A percentile compares a stretch with the other conserved stretches of the same genome.
These are phyloP conservation scores for Chaetops frenatus DNA, from an alignment of 2,113 vertebrate species.

Conservation along the genomic window DNA sequence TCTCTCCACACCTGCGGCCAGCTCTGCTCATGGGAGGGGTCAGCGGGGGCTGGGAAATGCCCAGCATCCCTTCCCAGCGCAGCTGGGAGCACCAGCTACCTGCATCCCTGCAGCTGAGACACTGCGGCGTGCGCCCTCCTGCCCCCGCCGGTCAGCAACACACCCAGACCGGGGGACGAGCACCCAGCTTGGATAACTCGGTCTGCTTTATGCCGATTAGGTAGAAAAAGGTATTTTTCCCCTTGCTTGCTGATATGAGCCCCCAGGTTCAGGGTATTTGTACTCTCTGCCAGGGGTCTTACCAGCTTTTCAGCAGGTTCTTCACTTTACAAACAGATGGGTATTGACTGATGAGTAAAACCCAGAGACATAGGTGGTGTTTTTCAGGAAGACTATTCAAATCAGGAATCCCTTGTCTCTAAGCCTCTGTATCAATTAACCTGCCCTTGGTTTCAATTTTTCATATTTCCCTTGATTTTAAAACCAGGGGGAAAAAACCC, in stretches of 20 bases:
- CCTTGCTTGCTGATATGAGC: not conserved
- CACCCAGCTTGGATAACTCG: not conserved
- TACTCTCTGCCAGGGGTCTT: not conserved
- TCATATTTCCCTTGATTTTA: not conserved
- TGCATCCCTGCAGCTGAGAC: rapidly evolving
- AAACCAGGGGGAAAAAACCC: not conserved
- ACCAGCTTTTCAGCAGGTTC: not conserved
- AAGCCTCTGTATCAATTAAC: not conserved
- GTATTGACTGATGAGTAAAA: constrained; percentile 3
- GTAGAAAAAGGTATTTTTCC: not conserved
- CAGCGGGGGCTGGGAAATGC: rapidly evolving
- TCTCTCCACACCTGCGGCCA: rapidly evolving
- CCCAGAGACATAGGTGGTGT: not conserved
- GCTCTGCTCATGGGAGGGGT: not conserved
- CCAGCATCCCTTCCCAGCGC: not conserved
- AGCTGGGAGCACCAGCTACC: not conserved
- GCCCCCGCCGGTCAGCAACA: not conserved
- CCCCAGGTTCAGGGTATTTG: not conserved
- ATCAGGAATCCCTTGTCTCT: not conserved
- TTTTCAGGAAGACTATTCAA: constrained; percentile 16
- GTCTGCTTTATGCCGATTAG: not conserved
- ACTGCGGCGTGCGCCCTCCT: not conserved
- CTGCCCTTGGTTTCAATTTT: not conserved
- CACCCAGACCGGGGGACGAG: not conserved
- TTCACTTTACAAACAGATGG: constrained; percentile 23